Conservation (phyloP, 2,888 invertebrate genomes). For the Drosophila hamatofila region DNA sequence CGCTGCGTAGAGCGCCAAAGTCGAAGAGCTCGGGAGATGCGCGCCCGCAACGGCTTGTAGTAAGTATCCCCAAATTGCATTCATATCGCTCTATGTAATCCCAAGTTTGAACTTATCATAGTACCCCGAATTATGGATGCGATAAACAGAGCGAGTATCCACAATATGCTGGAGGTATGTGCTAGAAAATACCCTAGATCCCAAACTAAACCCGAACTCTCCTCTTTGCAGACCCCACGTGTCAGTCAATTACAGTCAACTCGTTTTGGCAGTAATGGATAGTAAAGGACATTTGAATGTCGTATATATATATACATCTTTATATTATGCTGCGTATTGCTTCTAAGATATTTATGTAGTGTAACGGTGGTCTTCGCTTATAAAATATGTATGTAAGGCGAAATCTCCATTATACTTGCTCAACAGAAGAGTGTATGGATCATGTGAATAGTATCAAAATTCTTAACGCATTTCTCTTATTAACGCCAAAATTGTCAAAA, state of each 20-base stretch:
- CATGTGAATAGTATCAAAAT: not conserved
- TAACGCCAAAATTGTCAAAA: conserved; percentile 10
- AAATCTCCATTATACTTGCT: not conserved
- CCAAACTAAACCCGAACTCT: not conserved
- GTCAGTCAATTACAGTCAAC: not conserved
- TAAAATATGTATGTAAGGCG: not conserved
- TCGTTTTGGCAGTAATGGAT: conserved; percentile 1
- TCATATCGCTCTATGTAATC: not conserved
- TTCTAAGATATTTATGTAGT: conserved; percentile 4
- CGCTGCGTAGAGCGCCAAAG: not conserved
- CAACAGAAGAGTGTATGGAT: not conserved
- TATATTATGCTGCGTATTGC: conserved; percentile 2
- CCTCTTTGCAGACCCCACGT: not conserved
- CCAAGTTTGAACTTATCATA: not conserved
- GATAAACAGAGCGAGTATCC: conserved; percentile 1
- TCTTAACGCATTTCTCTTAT: not conserved
- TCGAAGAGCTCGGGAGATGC: conserved; percentile 36
- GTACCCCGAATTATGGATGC: not conserved
- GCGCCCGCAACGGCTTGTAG: conserved; percentile 46
- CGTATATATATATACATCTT: not conserved
- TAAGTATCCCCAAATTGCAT: conserved; percentile 10
- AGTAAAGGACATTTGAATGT: not conserved
- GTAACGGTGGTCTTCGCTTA: conserved; percentile 5
- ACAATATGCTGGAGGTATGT: not conserved
- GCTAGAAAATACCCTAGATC: not conserved